Base-by-base conservation (phyloP, 2,113 vertebrate species). In the Dunckerocampus dactyliophorus region DNA sequence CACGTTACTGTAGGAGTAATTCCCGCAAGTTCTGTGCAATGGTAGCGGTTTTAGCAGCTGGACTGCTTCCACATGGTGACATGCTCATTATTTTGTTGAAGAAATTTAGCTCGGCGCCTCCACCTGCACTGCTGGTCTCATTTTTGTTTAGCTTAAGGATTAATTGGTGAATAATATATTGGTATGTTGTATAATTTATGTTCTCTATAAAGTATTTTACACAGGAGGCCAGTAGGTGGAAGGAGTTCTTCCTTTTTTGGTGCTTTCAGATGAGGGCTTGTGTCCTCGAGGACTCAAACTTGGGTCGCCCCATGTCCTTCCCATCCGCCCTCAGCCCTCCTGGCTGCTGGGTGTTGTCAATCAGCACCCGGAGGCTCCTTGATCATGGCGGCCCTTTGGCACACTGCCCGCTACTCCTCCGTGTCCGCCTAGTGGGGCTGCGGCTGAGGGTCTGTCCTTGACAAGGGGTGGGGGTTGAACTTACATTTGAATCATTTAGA, bases 291-390 rank as follows among this genome's bases (percentile, higher is more conserved):
- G 50, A 54, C 69, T 73, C 69, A 63, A 66, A 69, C 74, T 57
- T 62, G 52, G 55, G 76, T 77, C 76, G 73, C 63, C 67, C 12
- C 12, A 14, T 79, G 77, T 85, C 84, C 80, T 79, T 80, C 76
- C 74, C 69, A 61, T 81, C 70, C 11, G 72, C 72, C 68, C 53
- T 39, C n/a, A 39, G 50, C 73, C 69, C 68, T 74, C 67, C 63
- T 74, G 68, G 75, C 82, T 87, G 84, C 84, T 86, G 88, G 86
- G 79, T 50, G 77, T 74, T 80, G 84, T 89, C 87, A 84, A 74
- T 90, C 87, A 88, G 71, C 88, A 87, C 77, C 67, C 62, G 57
- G 60, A 19, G 28, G 54, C 62, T 79, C 76, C 76, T 69, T 84
- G 67, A 85, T 84, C 85, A 78, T 62, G 72, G 74, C 71, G 85